Conservation (phyloP, 2,113 vertebrate species). For the Pomatostomus ruficeps region DNA sequence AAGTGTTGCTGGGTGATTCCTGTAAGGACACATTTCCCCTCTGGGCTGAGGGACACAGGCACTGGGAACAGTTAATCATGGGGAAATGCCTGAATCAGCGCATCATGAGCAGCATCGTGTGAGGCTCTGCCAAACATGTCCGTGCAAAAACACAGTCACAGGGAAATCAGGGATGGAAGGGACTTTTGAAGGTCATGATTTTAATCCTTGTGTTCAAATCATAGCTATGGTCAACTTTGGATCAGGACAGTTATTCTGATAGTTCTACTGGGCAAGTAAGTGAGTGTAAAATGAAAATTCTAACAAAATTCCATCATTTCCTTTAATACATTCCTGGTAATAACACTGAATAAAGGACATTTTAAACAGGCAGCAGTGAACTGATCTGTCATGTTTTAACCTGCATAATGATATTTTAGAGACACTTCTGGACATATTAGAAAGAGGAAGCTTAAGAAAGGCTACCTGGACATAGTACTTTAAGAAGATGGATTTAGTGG, state of each 20-base stretch:
- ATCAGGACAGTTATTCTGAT: neutral
- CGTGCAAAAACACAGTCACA: neutral
- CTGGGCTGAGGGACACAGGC: neutral
- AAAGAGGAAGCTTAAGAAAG: neutral
- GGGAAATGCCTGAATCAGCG: neutral
- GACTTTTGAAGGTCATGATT: neutral
- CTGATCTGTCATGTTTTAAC: neutral
- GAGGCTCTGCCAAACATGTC: neutral
- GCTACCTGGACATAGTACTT: neutral
- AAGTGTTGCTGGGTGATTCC: neutral
- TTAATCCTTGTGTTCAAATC: neutral
- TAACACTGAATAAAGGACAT: neutral
- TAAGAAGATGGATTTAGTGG: neutral
- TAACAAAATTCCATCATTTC: neutral
- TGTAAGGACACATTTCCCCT: neutral
- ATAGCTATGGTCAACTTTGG: neutral
- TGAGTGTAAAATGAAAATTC: neutral
- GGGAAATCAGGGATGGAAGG: neutral
- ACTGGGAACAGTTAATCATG: neutral
- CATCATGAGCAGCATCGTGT: neutral
- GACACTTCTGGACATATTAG: neutral
- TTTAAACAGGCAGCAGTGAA: neutral
- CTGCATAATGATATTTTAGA: neutral
- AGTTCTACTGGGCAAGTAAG: neutral
- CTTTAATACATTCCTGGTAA: neutral